These are phyloP conservation scores for Pogona vitticeps DNA, from an alignment of 2,113 vertebrate species.

Conservation along the genomic window DNA sequence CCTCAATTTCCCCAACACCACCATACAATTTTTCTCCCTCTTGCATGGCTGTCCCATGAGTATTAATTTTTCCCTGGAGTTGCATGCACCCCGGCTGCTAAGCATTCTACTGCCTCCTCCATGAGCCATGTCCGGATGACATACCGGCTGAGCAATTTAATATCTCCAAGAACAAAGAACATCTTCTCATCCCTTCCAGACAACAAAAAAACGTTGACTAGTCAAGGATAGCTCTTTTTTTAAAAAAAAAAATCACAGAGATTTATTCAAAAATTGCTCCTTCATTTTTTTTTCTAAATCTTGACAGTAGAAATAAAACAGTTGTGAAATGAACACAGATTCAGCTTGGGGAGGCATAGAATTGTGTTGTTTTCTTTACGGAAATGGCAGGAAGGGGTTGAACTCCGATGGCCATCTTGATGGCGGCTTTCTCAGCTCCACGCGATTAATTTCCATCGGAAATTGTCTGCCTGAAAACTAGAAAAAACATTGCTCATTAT, in stretches of 20 bases:
- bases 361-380: conserved; percentile 50
- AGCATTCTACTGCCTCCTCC: conserved; percentile 44
- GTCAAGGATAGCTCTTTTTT: conserved; percentile 62
- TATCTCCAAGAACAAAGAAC: conserved; percentile 53
- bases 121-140: conserved; percentile 36
- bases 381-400: not conserved
- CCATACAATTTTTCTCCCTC: no score
- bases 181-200: conserved; percentile 38
- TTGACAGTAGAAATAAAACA: conserved; percentile 35
- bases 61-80: conserved; percentile 56
- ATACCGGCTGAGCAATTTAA: conserved; percentile 61
- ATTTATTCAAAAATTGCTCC: conserved; percentile 20
- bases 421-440: not conserved
- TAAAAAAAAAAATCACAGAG: conserved; percentile 31
- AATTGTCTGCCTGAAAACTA: no score
- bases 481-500: no score
- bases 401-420: not conserved
- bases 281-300: conserved; percentile 44
- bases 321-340: conserved; percentile 57
- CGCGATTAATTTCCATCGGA: no score
- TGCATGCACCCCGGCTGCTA: no score
- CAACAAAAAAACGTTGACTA: conserved; percentile 59
- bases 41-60: conserved; percentile 38
- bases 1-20: no score
- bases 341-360: conserved; percentile 51